A percentile compares a stretch with the other conserved stretches of the same genome.
Conservation (phyloP, 2,888 invertebrate genomes). For the Hypena proboscidalis region DNA sequence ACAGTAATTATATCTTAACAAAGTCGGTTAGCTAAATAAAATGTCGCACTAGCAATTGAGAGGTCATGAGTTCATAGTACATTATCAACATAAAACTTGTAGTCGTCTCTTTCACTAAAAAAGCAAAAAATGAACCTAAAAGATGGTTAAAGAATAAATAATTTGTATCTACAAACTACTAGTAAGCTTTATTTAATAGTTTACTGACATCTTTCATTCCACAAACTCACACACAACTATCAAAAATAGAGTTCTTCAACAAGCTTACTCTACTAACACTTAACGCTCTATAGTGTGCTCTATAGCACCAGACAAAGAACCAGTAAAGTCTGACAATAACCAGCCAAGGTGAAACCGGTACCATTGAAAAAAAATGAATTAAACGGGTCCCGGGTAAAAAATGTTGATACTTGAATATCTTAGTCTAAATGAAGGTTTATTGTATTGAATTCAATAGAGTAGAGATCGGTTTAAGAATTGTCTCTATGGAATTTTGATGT, state of each 20-base stretch:
- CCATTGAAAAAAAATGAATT: constrained; percentile 26
- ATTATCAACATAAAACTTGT: no score
- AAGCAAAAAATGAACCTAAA: neutral
- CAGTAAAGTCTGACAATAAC: constrained; percentile 25
- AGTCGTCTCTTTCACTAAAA: neutral
- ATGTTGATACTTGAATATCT: constrained; percentile 19
- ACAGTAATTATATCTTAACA: no score
- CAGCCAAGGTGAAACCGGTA: constrained; percentile 36
- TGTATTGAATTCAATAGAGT: constrained; percentile 6
- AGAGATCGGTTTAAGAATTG: no score
- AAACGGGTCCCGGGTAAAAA: constrained; percentile 33
- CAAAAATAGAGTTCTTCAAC: no score
- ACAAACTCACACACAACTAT: no score
- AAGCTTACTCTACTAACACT: neutral
- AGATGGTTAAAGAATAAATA: neutral
- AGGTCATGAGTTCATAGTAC: no score
- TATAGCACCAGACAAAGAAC: constrained; percentile 20
- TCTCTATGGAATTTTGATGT: no score
- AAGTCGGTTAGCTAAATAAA: no score
- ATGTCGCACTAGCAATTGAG: no score
- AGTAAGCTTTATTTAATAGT: no score
- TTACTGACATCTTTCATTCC: no score
- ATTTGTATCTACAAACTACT: neutral
- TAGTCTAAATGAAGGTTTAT: constrained; percentile 3
- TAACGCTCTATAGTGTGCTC: neutral